Percentiles rank a stretch among this genome's conserved stretches.
Conservation (phyloP, 2,113 vertebrate species). For the Astur gentilis region DNA sequence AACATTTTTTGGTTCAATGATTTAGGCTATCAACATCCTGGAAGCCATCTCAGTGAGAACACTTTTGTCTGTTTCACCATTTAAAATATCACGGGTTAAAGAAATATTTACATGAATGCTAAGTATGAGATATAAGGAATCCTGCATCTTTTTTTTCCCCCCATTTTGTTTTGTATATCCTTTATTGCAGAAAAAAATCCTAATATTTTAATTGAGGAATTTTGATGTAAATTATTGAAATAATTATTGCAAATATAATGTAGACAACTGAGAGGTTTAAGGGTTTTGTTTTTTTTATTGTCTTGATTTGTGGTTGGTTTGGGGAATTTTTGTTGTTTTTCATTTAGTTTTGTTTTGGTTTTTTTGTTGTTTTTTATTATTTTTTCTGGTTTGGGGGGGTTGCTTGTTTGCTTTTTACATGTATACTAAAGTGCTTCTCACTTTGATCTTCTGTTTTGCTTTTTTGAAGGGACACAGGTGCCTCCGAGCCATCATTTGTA, state of each 20-base stretch:
- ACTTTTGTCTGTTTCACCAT: not conserved
- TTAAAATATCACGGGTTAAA: not conserved
- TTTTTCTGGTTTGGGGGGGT: no score
- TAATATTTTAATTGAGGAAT: not conserved
- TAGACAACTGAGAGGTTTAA: not conserved
- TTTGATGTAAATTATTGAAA: not conserved
- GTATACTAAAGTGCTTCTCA: not conserved
- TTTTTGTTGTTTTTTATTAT: no score
- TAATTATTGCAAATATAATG: not conserved
- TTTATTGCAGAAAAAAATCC: not conserved
- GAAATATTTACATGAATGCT: not conserved
- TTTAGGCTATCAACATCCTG: not conserved
- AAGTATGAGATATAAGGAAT: not conserved
- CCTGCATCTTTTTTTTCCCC: no score
- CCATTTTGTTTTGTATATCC: not conserved
- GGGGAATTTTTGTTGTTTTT: not conserved
- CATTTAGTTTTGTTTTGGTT: not conserved
- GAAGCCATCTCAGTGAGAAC: not conserved
- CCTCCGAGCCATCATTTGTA: not conserved
- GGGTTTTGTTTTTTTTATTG: rapidly evolving
- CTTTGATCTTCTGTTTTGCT: not conserved
- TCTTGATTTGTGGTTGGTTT: not conserved
- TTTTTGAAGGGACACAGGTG: not conserved
- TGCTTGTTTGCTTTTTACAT: not conserved
- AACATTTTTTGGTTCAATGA: slow-evolving; percentile 17